phyloP scores from a whole-genome alignment of 1,140 invertebrate genomes.

The Stratiolaelaps scimitus region DNA sequence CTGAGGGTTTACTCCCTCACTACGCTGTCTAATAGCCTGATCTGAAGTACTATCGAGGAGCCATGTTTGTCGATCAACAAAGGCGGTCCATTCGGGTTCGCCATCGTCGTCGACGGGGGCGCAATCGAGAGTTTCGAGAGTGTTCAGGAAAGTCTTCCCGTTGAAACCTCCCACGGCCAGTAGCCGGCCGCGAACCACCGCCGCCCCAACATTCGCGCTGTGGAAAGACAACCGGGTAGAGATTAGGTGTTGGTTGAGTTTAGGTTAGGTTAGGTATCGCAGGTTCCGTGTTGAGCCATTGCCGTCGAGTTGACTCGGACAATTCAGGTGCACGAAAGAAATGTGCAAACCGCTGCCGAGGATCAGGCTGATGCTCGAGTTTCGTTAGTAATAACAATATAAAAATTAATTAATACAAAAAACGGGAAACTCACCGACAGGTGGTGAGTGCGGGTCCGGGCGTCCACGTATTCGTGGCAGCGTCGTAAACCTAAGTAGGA shows the following conservation, averaged over 20 bases:
- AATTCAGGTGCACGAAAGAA: too few relatives aligned
- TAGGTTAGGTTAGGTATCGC: too few relatives aligned
- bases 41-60: background rate
- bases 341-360: too few relatives aligned
- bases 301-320: too few relatives aligned
- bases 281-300: too few relatives aligned
- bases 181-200: conserved; percentile 53
- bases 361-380: too few relatives aligned
- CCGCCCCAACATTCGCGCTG: conserved; percentile 58
- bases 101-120: conserved; percentile 47
- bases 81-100: conserved; percentile 54
- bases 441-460: conserved; percentile 55
- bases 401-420: too few relatives aligned
- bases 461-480: conserved; percentile 49
- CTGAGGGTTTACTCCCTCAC: background rate
- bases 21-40: too few relatives aligned
- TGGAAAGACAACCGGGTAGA: conserved; percentile 35
- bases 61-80: conserved; percentile 38
- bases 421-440: conserved; percentile 27
- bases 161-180: conserved; percentile 67
- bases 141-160: conserved; percentile 64
- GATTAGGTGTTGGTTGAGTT: too few relatives aligned
- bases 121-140: conserved; percentile 61
- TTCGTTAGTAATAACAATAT: too few relatives aligned
- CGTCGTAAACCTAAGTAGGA: conserved; percentile 44